These are phyloP conservation scores for Drosophila hamatofila DNA, from an alignment of 2,888 invertebrate species.

Conservation along the genomic window DNA sequence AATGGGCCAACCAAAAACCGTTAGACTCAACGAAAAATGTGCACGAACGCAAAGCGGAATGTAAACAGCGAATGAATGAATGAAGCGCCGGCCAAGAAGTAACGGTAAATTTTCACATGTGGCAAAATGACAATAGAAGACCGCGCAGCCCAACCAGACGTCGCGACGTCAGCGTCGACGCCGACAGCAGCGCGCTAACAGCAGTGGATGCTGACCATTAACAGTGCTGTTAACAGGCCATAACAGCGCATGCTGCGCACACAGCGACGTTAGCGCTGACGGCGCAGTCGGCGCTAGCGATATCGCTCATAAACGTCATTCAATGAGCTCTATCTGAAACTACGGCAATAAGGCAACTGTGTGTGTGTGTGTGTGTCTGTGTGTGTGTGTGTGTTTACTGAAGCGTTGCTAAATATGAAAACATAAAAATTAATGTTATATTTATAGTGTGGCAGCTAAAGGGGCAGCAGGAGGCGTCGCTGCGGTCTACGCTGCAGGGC, in stretches of 20 bases:
- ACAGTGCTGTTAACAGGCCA: conserved; percentile 33
- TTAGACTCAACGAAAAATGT: conserved; percentile 41
- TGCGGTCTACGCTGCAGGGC: conserved; percentile 67
- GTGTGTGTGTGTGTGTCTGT: conserved; percentile 12
- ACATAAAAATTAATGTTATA: conserved; percentile 82
- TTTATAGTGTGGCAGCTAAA: conserved; percentile 78
- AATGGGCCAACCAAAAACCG: conserved; percentile 34
- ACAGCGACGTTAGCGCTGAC: conserved; percentile 28
- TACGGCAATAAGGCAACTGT: conserved; percentile 54
- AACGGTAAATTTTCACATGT: conserved; percentile 82
- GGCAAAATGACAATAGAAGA: conserved; percentile 79
- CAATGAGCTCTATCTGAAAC: conserved; percentile 74
- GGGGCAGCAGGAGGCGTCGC: conserved; percentile 66
- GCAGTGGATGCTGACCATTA: conserved; percentile 61
- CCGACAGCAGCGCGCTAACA: conserved; percentile 46
- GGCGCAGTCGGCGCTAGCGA: conserved; percentile 37
- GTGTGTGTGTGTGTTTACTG: conserved; percentile 65
- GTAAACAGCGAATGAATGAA: conserved; percentile 82
- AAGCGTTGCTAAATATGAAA: conserved; percentile 80
- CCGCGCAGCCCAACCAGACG: conserved; percentile 52
- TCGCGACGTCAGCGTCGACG: conserved; percentile 26
- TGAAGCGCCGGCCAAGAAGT: conserved; percentile 75
- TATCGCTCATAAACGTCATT: conserved; percentile 80
- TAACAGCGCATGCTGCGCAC: conserved; percentile 61
- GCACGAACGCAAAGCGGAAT: conserved; percentile 72